Conservation (phyloP, 2,113 vertebrate species). For the Diadophis punctatus region DNA sequence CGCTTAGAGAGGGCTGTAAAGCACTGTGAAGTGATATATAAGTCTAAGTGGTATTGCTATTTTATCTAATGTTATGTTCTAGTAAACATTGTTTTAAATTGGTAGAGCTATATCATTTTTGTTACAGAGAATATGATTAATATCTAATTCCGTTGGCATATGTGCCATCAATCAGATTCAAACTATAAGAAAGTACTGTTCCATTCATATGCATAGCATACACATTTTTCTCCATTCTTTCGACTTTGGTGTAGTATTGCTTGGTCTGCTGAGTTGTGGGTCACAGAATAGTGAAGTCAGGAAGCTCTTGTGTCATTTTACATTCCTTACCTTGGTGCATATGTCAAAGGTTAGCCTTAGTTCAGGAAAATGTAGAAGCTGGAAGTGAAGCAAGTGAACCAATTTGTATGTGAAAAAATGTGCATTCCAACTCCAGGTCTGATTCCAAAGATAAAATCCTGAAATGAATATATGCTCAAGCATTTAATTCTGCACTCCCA, state of each 20-base stretch:
- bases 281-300: not conserved
- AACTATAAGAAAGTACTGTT: not conserved
- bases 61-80: not conserved
- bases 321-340: not conserved
- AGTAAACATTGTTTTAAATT: not conserved
- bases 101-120: not conserved
- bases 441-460: not conserved
- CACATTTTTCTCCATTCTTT: not conserved
- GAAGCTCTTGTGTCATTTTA: not conserved
- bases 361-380: not conserved
- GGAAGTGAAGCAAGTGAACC: not conserved
- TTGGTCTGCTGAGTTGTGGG: not conserved
- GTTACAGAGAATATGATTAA: not conserved
- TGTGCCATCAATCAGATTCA: not conserved
- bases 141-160: not conserved
- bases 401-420: not conserved
- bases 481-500: not conserved
- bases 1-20: no score
- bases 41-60: no score
- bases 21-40: no score
- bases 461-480: not conserved
- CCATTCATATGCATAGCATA: not conserved
- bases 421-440: not conserved
- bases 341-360: not conserved
- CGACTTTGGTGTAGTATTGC: not conserved